These are phyloP conservation scores for Pogonocherus hispidulus DNA, from an alignment of 2,888 invertebrate species.

Conservation along the genomic window DNA sequence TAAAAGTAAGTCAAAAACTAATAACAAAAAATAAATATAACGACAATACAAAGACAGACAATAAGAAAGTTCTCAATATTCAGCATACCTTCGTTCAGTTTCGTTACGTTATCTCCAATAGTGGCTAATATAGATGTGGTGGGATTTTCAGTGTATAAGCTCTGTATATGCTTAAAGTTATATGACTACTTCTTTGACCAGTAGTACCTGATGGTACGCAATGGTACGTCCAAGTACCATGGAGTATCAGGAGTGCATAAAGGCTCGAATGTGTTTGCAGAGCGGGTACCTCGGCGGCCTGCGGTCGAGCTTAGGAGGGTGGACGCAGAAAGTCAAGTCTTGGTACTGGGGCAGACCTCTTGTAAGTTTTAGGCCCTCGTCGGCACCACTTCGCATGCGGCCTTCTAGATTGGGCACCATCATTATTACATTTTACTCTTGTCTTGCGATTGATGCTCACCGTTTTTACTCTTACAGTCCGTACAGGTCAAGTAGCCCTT, in stretches of 20 bases:
- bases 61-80: too few relatives aligned
- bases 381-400: conserved; percentile 47
- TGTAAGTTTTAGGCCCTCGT: conserved; percentile 78
- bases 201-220: conserved; percentile 38
- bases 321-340: conserved; percentile 96
- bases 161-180: too few relatives aligned
- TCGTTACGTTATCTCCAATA: not conserved
- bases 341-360: conserved; percentile 98
- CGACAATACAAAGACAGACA: too few relatives aligned
- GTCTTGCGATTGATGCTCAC: conserved; percentile 30
- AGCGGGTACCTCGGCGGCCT: conserved; percentile 94
- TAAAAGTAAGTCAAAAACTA: too few relatives aligned
- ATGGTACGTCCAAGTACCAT: conserved; percentile 40
- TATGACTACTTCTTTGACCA: not conserved
- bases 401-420: conserved; percentile 47
- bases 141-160: not conserved
- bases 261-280: conserved; percentile 72
- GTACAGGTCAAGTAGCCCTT: conserved; percentile 17
- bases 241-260: conserved; percentile 48
- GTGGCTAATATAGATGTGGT: not conserved
- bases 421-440: conserved; percentile 21
- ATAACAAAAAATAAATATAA: too few relatives aligned
- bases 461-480: conserved; percentile 15
- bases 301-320: conserved; percentile 94
- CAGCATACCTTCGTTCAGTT: not conserved